Conservation (phyloP, 1,140 invertebrate species). For the Eupeodes corollae region DNA sequence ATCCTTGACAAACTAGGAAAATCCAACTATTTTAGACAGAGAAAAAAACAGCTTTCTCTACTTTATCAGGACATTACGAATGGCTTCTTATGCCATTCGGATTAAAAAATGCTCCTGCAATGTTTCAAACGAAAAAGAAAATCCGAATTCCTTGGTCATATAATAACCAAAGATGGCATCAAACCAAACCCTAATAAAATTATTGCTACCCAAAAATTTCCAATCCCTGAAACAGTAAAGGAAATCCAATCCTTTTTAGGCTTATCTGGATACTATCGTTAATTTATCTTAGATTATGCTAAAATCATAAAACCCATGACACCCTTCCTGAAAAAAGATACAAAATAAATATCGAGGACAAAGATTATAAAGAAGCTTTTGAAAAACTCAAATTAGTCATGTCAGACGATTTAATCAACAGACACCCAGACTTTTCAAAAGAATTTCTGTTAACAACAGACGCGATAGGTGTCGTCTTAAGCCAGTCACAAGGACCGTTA, state of each 20-base stretch:
- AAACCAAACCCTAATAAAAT: slow-evolving; percentile 14
- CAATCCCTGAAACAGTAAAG: too few species aligned
- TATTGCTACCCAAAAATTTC: slow-evolving; percentile 8
- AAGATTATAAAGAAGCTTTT: neutral
- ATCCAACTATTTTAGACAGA: slow-evolving; percentile 30
- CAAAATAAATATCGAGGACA: neutral
- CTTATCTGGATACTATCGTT: too few species aligned
- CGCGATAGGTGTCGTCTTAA: slow-evolving; percentile 13
- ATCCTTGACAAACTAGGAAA: slow-evolving; percentile 32
- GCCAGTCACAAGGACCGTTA: slow-evolving; percentile 8
- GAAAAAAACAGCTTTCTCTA: slow-evolving; percentile 39
- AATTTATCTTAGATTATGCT: too few species aligned
- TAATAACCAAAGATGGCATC: slow-evolving; percentile 15
- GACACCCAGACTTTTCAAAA: slow-evolving; percentile 13
- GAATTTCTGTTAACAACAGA: slow-evolving; percentile 14
- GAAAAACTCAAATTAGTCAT: slow-evolving; percentile 2
- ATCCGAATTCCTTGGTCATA: slow-evolving; percentile 21
- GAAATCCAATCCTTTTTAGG: too few species aligned
- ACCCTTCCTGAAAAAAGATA: slow-evolving; percentile 3
- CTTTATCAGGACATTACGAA: slow-evolving; percentile 30
- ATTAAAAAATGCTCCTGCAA: slow-evolving; percentile 19
- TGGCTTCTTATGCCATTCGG: slow-evolving; percentile 38
- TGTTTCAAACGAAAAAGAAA: slow-evolving; percentile 17
- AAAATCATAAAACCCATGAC: slow-evolving; percentile 4
- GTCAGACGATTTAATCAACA: slow-evolving; percentile 5